A percentile compares a stretch with the other conserved stretches of the same genome.
Evolutionary conservation across 2,797 vertebrate species (phyloP).

Genomic region (Glyptemys insculpta): DNA sequence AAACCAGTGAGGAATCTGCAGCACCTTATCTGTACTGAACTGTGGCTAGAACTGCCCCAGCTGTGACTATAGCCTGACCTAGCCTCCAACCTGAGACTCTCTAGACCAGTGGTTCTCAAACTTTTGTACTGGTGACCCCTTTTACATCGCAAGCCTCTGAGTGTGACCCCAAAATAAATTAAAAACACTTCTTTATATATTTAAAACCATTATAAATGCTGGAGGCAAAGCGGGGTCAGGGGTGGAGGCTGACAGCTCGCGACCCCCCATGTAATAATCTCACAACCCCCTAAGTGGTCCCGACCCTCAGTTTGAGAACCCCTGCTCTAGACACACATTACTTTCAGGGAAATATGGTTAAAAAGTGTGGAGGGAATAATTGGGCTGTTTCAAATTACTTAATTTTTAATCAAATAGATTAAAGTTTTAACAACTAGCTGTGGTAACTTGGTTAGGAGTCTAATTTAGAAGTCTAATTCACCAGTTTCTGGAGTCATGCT

Average conservation of each 20-base stretch:
- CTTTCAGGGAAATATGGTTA: neutral
- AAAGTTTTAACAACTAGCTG: neutral
- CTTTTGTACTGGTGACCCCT: too few species aligned
- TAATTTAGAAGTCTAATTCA: neutral
- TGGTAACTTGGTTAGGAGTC: neutral
- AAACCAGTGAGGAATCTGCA: neutral
- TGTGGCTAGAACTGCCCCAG: neutral
- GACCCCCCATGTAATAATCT: too few species aligned
- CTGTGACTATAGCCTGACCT: neutral
- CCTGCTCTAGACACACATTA: accelerated
- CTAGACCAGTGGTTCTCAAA: too few species aligned
- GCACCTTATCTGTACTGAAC: neutral
- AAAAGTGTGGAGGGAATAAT: neutral
- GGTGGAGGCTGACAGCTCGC: too few species aligned
- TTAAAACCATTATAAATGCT: too few species aligned
- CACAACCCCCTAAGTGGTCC: too few species aligned
- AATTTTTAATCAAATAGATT: neutral
- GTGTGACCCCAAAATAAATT: too few species aligned
- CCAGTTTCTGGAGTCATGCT: neutral
- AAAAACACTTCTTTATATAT: too few species aligned
- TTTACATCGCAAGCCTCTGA: too few species aligned
- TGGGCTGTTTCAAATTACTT: neutral
- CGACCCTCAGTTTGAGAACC: too few species aligned
- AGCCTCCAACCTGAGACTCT: neutral
- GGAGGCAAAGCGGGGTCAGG: too few species aligned